Base-by-base conservation (phyloP, 1,140 invertebrate genomes). In the Doryteuthis pealeii region DNA sequence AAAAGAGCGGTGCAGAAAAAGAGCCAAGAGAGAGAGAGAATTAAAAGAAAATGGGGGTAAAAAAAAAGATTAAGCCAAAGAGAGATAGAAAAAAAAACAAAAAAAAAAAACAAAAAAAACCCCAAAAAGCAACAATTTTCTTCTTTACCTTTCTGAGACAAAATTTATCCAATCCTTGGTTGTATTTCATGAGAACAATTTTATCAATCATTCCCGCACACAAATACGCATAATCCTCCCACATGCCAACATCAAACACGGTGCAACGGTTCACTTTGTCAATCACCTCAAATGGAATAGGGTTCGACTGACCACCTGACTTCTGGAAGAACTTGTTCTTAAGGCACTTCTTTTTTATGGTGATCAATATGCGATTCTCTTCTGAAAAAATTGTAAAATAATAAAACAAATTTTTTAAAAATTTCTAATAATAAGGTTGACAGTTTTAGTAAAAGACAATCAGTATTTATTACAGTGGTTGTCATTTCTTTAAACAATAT, bases 131-230 rank as follows among this genome's bases (percentile, higher is more conserved):
- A 40, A 40, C 3, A 40, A 40, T 10, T 40, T 40, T 40, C 10
- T 3, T 40, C 15, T 74, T 69, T 74, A 87, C 87, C 82, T 88
- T 87, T 78, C 84, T 84, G 2, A 85, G 33, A 79, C 80, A 84
- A 80, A 88, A 88, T 70, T 73, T 77, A 75, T 77, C 80, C 8
- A 83, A 76, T 43, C 79, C 77, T 14, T 77, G 71, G 74, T 87
- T 85, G 78, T 87, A 89, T 69, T 86, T 87, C 76, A 87, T 81
- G 2, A 89, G 70, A n/a, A 83, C 54, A 14, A 94, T 89, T 74
- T 91, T 90, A 43, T 91, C 90, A 1, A 90, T 88, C 18, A 92
- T 93, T 1, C 93, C 93, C 3, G 91, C 92, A 81, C 90, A 93
- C 73, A 92, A 73, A 73, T 86, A 90, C 14, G 82, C 75, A 40